Evolutionary conservation across 2,797 vertebrate genomes (phyloP), one percentile per base, ranked within the genome.

Genomic region (Phalloptychus januarius): DNA sequence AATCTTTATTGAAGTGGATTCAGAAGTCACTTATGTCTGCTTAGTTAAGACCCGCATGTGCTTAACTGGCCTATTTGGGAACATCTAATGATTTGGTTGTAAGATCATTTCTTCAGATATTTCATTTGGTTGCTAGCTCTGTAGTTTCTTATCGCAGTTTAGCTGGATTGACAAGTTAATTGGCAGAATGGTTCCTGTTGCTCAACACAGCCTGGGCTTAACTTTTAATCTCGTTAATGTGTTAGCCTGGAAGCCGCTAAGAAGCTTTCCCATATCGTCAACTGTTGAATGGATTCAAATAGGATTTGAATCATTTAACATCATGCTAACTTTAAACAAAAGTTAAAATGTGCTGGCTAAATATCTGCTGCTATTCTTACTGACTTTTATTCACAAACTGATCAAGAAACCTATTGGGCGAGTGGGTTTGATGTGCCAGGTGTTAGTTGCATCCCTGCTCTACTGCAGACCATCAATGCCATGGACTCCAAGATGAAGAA

Each of bases 401-500:
- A 63, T 84, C 10, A 23, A 28, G 12, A 76, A 78, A 36, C 38
- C 44, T 76, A 4, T 11, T 61, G 76, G 50, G 15, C 67, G 36
- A 48, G 20, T 10, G 11, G 1, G 4, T 75, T 61, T 54, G n/a
- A 80, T 77, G 70, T 70, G 20, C 23, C 38, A 25, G 45, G 31
- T 72, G 28, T 74, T 75, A 5, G 28, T 74, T 81, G 92, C 75
- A 4, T 74, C 72, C 7, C 3, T 74, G 58, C 58, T 76, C 58
- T 82, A 71, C 69, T 71, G 33, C 56, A 99, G 98, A 99, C 98
- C 93, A 98, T 99, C 95, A 99, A 98, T 89, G 98, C 98, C 44
- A 98, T 99, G 98, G 98, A 99, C 92, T 99, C 98, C 1, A 99
- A 99, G 95, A 98, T 99, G 94, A 97, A 97, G 92, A 99, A 97